Conservation (phyloP, 2,888 invertebrate genomes). For the Hoplodrina ambigua region DNA sequence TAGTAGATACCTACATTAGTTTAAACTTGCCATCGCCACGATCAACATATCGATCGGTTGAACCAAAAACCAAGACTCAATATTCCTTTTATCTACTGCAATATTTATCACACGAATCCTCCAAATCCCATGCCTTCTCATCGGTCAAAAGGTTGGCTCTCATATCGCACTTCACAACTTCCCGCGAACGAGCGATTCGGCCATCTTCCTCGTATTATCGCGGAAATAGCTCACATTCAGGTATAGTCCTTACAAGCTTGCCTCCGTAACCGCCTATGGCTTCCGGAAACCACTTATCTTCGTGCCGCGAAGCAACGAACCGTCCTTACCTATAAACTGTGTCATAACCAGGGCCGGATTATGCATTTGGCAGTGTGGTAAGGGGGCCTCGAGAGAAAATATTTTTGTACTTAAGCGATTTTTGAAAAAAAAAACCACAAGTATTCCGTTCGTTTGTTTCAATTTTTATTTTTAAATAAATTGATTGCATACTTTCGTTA, state of each 20-base stretch:
- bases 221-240: constrained; percentile 40
- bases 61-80: neutral
- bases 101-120: neutral
- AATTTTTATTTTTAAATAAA: no score
- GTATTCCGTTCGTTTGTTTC: no score
- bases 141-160: neutral
- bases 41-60: neutral
- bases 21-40: no score
- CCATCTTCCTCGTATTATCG: constrained; percentile 32
- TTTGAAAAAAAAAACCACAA: no score
- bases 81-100: neutral
- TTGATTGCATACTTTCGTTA: no score
- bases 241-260: constrained; percentile 39
- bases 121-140: neutral
- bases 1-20: no score
- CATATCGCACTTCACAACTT: constrained; percentile 14
- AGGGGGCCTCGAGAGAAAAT: no score
- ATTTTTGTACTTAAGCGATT: no score
- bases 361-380: no score
- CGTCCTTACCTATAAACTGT: constrained; percentile 51
- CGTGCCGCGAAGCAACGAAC: constrained; percentile 23
- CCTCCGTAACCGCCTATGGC: constrained; percentile 34
- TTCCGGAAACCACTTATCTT: constrained; percentile 62
- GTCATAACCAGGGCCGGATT: neutral
- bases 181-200: neutral